phyloP scores from a whole-genome alignment of 2,888 invertebrate species.

The Taenaris catops region DNA sequence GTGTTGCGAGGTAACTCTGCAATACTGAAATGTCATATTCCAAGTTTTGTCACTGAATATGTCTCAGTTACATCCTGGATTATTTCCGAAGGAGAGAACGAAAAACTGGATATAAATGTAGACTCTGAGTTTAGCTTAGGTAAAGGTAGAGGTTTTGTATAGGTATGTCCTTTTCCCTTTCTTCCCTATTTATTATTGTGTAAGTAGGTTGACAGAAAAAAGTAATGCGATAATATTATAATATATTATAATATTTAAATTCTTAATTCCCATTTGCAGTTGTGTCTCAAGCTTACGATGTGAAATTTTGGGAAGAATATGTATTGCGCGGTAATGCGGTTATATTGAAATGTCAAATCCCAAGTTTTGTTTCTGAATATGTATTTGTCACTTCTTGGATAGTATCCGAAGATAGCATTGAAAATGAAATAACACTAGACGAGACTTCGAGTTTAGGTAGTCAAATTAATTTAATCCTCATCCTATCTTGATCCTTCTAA shows the following conservation, averaged over 20 bases:
- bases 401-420: constrained; percentile 84
- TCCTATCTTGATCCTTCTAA: constrained; percentile 6
- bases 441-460: constrained; percentile 56
- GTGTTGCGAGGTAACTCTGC: constrained; percentile 94
- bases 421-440: constrained; percentile 59
- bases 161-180: constrained; percentile 13
- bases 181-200: no score
- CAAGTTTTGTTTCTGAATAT: constrained; percentile 95
- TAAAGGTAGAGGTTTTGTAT: constrained; percentile 33
- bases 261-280: constrained; percentile 78
- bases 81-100: constrained; percentile 82
- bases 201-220: no score
- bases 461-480: constrained; percentile 1
- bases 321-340: constrained; percentile 94
- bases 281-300: constrained; percentile 92
- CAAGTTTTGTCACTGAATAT: constrained; percentile 95
- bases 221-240: background rate
- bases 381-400: constrained; percentile 93
- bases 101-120: constrained; percentile 69
- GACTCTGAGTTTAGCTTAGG: constrained; percentile 63
- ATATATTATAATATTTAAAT: background rate
- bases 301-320: constrained; percentile 96
- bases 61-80: constrained; percentile 93
- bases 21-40: constrained; percentile 95
- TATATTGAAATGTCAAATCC: constrained; percentile 95